Percentiles rank a stretch among this genome's conserved stretches.
Conservation (phyloP, 1,140 invertebrate genomes). For the Aporrectodea caliginosa region DNA sequence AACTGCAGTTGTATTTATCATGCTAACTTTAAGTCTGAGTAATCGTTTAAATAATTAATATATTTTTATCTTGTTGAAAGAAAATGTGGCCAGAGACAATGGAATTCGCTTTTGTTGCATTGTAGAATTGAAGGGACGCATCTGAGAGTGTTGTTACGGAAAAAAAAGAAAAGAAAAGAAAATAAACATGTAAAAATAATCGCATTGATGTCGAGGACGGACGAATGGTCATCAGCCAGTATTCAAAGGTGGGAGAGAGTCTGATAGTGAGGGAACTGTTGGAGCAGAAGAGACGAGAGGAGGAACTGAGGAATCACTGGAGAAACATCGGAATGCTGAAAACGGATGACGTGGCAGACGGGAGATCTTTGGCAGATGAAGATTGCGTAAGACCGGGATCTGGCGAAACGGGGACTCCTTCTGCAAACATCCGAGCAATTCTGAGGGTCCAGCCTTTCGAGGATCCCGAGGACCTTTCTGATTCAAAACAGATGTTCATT, state of each 20-base stretch:
- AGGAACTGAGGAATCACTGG: not conserved
- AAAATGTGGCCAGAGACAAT: too few relatives aligned
- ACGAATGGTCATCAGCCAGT: not conserved
- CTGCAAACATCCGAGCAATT: not conserved
- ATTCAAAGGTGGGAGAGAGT: not conserved
- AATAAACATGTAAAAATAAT: too few relatives aligned
- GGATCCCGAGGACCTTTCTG: not conserved
- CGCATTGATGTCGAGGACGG: too few relatives aligned
- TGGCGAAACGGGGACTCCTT: not conserved
- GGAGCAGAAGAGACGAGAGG: not conserved
- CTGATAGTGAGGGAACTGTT: not conserved
- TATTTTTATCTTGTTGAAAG: too few relatives aligned
- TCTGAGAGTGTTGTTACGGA: too few relatives aligned
- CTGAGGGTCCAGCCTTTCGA: slow-evolving; percentile 15
- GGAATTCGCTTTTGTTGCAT: too few relatives aligned
- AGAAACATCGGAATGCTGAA: not conserved
- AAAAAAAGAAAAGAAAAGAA: too few relatives aligned
- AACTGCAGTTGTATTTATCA: too few relatives aligned
- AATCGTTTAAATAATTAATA: too few relatives aligned
- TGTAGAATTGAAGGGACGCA: too few relatives aligned
- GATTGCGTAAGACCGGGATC: too few relatives aligned
- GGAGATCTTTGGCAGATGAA: not conserved
- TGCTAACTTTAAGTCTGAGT: too few relatives aligned
- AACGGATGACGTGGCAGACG: not conserved
- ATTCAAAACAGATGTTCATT: slow-evolving; percentile 9